Percentiles rank a stretch among this genome's conserved stretches.
phyloP scores from a whole-genome alignment of 2,113 vertebrate species.

The Potamarius usumacintae region DNA sequence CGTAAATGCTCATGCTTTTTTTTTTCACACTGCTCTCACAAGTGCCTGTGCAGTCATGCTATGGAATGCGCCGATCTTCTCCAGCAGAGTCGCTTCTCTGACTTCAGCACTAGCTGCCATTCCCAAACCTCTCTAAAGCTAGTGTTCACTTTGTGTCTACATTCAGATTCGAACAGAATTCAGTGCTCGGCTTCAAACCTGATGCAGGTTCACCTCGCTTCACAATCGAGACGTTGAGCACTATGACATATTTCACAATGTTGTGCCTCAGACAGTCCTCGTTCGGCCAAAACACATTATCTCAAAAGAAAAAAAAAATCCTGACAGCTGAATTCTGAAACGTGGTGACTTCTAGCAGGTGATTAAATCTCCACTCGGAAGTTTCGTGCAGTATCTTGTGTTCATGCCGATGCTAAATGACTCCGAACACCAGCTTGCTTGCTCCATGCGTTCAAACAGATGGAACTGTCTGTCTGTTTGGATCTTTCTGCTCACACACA shows the following conservation, averaged over 20 bases:
- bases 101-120: background rate
- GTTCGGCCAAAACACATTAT: background rate
- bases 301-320: background rate
- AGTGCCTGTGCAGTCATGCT: slow-evolving; percentile 54
- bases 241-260: background rate
- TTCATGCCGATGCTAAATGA: background rate
- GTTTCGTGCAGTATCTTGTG: background rate
- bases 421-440: background rate
- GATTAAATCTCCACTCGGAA: background rate
- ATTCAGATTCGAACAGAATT: background rate
- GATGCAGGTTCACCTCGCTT: background rate
- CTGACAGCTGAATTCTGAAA: background rate
- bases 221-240: background rate
- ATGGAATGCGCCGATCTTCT: slow-evolving; percentile 46
- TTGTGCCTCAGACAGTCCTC: background rate
- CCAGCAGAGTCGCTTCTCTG: background rate
- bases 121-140: background rate
- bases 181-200: background rate
- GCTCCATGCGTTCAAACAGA: background rate
- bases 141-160: background rate
- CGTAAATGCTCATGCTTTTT: slow-evolving; percentile 18
- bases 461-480: background rate
- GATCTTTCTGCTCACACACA: background rate
- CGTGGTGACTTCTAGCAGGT: background rate
- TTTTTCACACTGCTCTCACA: slow-evolving; percentile 26